Conservation (phyloP, 2,888 invertebrate genomes). For the Eulithis testata region DNA sequence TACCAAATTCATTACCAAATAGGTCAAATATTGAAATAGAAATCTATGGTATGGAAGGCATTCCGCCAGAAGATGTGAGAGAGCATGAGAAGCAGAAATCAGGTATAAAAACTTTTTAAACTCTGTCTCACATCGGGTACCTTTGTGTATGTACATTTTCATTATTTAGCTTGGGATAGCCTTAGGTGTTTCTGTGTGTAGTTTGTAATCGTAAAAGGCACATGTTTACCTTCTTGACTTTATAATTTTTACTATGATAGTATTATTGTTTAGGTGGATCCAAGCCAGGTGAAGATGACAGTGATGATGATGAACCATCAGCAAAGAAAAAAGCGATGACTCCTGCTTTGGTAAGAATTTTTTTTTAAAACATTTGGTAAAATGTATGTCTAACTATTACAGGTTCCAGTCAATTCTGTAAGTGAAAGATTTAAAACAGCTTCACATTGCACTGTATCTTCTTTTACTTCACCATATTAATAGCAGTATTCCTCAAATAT, state of each 20-base stretch:
- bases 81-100: conserved; percentile 96
- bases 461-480: not conserved
- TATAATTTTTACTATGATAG: conserved; percentile 20
- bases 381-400: not conserved
- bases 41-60: conserved; percentile 99
- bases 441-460: conserved; percentile 5
- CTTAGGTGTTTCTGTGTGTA: conserved; percentile 70
- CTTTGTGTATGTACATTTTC: conserved; percentile 74
- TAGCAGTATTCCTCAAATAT: not conserved
- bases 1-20: conserved; percentile 98
- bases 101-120: conserved; percentile 72
- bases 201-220: conserved; percentile 46
- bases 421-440: conserved; percentile 1
- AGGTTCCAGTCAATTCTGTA: not conserved
- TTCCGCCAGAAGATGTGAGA: conserved; percentile 96
- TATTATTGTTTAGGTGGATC: conserved; percentile 81
- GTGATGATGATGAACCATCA: conserved; percentile 93
- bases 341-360: conserved; percentile 79
- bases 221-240: conserved; percentile 17
- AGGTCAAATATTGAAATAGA: conserved; percentile 99
- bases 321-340: conserved; percentile 88
- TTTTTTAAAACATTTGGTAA: not conserved
- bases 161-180: conserved; percentile 67
- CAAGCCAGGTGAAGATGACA: conserved; percentile 89
- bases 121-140: conserved; percentile 64